Conservation (phyloP, 2,113 vertebrate species). For the Globicephala melas region DNA sequence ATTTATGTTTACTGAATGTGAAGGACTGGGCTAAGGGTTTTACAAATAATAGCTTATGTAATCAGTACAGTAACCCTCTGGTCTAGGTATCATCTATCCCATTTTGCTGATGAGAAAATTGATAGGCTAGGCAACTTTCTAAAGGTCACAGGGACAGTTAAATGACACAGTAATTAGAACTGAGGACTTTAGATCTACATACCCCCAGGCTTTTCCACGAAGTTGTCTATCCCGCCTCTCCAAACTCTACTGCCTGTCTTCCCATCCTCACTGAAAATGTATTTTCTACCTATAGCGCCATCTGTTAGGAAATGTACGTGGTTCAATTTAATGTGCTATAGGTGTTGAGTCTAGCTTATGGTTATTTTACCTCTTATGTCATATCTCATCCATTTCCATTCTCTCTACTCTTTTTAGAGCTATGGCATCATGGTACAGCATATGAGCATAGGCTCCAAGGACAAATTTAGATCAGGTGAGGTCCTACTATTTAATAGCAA, state of each 20-base stretch:
- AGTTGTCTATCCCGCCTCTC: not conserved
- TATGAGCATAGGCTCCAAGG: not conserved
- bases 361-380: not conserved
- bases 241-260: not conserved
- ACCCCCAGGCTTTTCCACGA: not conserved
- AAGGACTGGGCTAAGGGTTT: not conserved
- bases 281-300: not conserved
- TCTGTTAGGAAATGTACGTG: not conserved
- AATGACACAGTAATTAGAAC: not conserved
- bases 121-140: not conserved
- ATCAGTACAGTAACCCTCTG: not conserved
- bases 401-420: not conserved
- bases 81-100: not conserved
- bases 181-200: not conserved
- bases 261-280: not conserved
- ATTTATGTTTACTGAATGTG: not conserved
- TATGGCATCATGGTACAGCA: not conserved
- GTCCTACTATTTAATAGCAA: not conserved
- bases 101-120: not conserved
- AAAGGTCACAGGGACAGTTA: not conserved
- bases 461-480: not conserved
- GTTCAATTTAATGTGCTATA: not conserved
- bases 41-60: not conserved
- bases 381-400: not conserved
- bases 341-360: not conserved